Conservation (phyloP, 2,888 invertebrate genomes). For the Epinotia bilunana region DNA sequence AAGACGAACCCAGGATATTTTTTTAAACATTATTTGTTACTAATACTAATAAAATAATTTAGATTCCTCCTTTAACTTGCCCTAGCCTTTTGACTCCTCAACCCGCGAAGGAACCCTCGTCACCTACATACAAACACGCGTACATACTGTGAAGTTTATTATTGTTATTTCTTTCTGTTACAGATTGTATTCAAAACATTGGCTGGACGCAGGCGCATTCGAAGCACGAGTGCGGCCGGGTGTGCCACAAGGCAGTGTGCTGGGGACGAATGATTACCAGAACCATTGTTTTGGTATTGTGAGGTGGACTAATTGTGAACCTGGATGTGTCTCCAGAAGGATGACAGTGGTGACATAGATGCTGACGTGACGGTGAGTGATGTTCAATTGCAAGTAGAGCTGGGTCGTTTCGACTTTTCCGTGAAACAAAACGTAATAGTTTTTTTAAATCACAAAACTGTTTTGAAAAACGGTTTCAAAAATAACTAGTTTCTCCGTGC, state of each 20-base stretch:
- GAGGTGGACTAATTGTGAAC: constrained; percentile 61
- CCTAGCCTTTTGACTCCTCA: constrained; percentile 55
- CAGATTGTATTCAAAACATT: constrained; percentile 83
- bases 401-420: too few relatives aligned
- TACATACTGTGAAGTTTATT: constrained; percentile 71
- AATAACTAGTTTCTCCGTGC: too few relatives aligned
- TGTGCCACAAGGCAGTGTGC: constrained; percentile 67
- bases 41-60: too few relatives aligned
- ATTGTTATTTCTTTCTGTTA: constrained; percentile 82
- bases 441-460: too few relatives aligned
- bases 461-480: too few relatives aligned
- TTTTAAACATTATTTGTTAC: too few relatives aligned
- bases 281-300: constrained; percentile 46
- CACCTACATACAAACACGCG: constrained; percentile 58
- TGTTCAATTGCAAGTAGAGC: too few relatives aligned
- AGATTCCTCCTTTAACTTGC: background rate
- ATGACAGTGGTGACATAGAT: constrained; percentile 70
- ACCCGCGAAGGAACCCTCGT: constrained; percentile 52
- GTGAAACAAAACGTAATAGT: too few relatives aligned
- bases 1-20: too few relatives aligned
- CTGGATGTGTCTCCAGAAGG: constrained; percentile 82
- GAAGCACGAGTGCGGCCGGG: constrained; percentile 64
- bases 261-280: constrained; percentile 53
- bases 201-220: constrained; percentile 68
- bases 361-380: constrained; percentile 77